phyloP scores from a whole-genome alignment of 1,140 invertebrate genomes.

The Physella acuta region DNA sequence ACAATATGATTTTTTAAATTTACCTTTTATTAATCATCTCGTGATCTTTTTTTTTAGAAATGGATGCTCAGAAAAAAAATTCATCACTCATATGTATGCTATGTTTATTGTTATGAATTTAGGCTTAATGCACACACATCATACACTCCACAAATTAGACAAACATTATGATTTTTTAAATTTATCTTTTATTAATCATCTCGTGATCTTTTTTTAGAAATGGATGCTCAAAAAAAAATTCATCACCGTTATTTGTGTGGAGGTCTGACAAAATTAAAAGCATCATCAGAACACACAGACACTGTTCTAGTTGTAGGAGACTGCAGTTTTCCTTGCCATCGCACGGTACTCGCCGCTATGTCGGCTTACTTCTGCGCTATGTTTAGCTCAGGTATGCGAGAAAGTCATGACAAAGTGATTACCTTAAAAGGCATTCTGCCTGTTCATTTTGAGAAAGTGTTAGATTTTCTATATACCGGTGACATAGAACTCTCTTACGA shows the following conservation, averaged over 20 bases:
- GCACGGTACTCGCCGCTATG: constrained; percentile 37
- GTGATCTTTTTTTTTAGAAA: too few relatives aligned
- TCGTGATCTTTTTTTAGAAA: too few relatives aligned
- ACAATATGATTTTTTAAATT: too few relatives aligned
- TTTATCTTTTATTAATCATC: too few relatives aligned
- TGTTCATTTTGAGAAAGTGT: constrained; percentile 29
- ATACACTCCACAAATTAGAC: too few relatives aligned
- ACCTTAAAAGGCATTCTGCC: constrained; percentile 29
- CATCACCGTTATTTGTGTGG: constrained; percentile 17
- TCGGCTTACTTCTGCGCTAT: constrained; percentile 48
- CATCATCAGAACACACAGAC: constrained; percentile 28
- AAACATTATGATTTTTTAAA: too few relatives aligned
- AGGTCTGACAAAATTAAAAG: constrained; percentile 14
- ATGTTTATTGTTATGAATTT: too few relatives aligned
- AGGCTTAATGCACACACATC: too few relatives aligned
- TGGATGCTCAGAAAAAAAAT: too few relatives aligned
- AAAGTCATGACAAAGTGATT: constrained; percentile 30
- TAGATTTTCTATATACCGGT: constrained; percentile 37
- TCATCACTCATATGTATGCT: too few relatives aligned
- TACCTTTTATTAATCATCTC: too few relatives aligned
- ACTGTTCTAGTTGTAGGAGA: constrained; percentile 34
- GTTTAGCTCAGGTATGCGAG: constrained; percentile 44
- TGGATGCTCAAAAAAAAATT: constrained; percentile 15
- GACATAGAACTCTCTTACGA: constrained; percentile 44
- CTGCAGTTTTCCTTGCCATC: constrained; percentile 38